Conservation (phyloP, 2,797 vertebrate genomes). For the Spea hammondii region DNA sequence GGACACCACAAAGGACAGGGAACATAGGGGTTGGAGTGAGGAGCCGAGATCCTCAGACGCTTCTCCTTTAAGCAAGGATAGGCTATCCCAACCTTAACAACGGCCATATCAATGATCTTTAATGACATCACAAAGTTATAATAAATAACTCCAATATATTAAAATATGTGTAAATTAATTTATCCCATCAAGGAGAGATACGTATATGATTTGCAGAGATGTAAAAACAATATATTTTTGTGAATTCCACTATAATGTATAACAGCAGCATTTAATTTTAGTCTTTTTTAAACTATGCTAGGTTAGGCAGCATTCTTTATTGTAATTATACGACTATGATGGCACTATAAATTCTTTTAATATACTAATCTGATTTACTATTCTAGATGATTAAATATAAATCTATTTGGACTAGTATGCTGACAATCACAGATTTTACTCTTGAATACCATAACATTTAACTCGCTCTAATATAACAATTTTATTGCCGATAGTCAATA, state of each 20-base stretch:
- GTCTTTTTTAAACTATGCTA: neutral
- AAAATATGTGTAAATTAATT: neutral
- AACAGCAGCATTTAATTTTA: neutral
- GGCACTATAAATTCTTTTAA: neutral
- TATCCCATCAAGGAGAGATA: no score
- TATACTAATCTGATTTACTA: constrained; percentile 29
- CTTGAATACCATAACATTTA: constrained; percentile 29
- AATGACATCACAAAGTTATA: constrained; percentile 2
- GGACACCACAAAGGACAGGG: no score
- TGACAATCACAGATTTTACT: constrained; percentile 4
- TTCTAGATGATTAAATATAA: constrained; percentile 34
- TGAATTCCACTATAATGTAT: neutral
- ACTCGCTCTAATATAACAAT: constrained; percentile 26
- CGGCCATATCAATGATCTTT: constrained; percentile 17
- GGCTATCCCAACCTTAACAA: neutral
- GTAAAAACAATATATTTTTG: neutral
- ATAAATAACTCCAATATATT: constrained; percentile 14
- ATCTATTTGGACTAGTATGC: constrained; percentile 16
- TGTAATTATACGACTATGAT: neutral
- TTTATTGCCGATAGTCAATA: constrained; percentile 26
- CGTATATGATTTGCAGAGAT: neutral
- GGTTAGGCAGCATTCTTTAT: neutral
- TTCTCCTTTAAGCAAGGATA: no score
- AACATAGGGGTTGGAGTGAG: no score
- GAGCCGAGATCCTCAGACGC: no score